Conservation (phyloP, 2,888 invertebrate genomes). For the Mythimna vitellina region DNA sequence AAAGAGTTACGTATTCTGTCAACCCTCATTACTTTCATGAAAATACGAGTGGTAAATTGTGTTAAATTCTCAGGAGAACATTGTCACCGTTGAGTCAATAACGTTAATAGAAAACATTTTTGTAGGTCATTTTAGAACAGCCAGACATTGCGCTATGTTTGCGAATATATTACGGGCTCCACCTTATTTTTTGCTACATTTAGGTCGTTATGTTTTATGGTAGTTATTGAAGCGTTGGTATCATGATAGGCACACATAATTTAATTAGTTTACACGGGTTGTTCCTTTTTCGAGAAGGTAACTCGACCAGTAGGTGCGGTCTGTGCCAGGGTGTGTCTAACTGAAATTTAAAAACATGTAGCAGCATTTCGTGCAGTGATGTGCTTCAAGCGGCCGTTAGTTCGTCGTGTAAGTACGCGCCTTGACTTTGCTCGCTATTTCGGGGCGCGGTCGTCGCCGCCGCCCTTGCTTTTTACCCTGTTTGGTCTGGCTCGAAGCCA, state of each 20-base stretch:
- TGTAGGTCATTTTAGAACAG: conserved; percentile 47
- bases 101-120: conserved; percentile 41
- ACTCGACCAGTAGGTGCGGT: conserved; percentile 67
- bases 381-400: conserved; percentile 68
- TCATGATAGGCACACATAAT: conserved; percentile 63
- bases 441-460: conserved; percentile 86
- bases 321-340: conserved; percentile 70
- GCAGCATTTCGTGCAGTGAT: conserved; percentile 62
- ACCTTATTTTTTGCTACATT: conserved; percentile 53
- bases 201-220: conserved; percentile 51
- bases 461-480: conserved; percentile 89
- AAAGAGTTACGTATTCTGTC: conserved; percentile 47
- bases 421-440: conserved; percentile 90
- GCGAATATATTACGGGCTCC: conserved; percentile 45
- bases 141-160: conserved; percentile 38
- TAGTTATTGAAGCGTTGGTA: conserved; percentile 62
- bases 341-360: conserved; percentile 60
- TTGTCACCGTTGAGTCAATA: conserved; percentile 16
- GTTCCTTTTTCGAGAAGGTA: conserved; percentile 61
- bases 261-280: conserved; percentile 70
- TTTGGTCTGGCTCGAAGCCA: conserved; percentile 88
- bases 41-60: conserved; percentile 22
- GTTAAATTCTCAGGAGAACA: conserved; percentile 52
- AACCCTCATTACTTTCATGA: conserved; percentile 53
- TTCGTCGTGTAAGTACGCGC: conserved; percentile 79